These are phyloP conservation scores for Gnatocerus cornutus DNA, from an alignment of 2,888 invertebrate genomes.

Conservation along the genomic window DNA sequence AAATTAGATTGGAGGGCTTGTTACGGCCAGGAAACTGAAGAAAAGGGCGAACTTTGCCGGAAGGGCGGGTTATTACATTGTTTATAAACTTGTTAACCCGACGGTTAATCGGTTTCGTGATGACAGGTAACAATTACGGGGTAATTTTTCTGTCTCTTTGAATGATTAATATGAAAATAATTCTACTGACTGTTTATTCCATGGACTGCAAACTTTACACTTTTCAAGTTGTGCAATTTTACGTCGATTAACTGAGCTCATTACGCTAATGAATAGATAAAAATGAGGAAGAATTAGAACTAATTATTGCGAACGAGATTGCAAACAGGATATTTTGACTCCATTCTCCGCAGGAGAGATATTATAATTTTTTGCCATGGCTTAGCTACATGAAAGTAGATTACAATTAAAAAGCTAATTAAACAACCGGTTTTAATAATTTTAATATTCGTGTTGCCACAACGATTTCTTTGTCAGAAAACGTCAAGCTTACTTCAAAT, in stretches of 20 bases:
- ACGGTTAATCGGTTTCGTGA: slow-evolving; percentile 51
- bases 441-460: slow-evolving; percentile 26
- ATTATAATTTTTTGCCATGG: slow-evolving; percentile 8
- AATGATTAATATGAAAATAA: slow-evolving; percentile 56
- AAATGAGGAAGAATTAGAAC: slow-evolving; percentile 17
- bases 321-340: slow-evolving; percentile 32
- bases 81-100: slow-evolving; percentile 56
- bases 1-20: slow-evolving; percentile 43
- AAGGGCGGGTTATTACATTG: slow-evolving; percentile 49
- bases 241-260: slow-evolving; percentile 4
- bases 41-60: slow-evolving; percentile 49
- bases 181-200: slow-evolving; percentile 48
- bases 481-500: slow-evolving; percentile 14
- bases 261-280: slow-evolving; percentile 34
- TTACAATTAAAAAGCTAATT: slow-evolving; percentile 42
- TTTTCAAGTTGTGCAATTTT: neutral
- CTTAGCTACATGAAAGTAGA: slow-evolving; percentile 21
- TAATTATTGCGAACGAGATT: slow-evolving; percentile 28
- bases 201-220: slow-evolving; percentile 45
- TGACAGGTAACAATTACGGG: slow-evolving; percentile 57
- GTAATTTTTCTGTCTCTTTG: slow-evolving; percentile 55
- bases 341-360: slow-evolving; percentile 13
- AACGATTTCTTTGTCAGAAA: slow-evolving; percentile 6
- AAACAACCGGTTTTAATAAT: slow-evolving; percentile 29
- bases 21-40: slow-evolving; percentile 43